Evolutionary conservation across 1,140 invertebrate species (phyloP).

Genomic region (Bombus terrestris): DNA sequence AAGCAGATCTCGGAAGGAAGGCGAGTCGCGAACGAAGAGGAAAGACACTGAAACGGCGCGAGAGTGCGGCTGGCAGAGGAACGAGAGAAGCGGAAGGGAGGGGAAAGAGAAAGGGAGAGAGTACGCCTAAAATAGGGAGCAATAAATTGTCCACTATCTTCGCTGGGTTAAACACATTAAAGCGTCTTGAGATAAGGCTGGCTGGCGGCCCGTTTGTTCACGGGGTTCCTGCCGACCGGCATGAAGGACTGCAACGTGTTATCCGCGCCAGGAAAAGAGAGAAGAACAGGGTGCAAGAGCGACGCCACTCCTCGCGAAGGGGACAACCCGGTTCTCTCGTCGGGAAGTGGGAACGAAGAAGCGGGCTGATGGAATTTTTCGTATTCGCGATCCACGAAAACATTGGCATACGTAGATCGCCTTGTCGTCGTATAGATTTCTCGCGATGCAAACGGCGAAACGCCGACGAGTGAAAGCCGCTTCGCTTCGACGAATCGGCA

Average conservation of each 20-base stretch:
- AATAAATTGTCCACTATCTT: constrained; percentile 82
- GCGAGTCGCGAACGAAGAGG: not conserved
- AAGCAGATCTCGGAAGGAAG: not conserved
- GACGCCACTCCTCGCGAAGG: not conserved
- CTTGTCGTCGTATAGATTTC: too few relatives aligned
- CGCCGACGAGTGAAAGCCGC: too few relatives aligned
- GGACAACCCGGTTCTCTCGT: not conserved
- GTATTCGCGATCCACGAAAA: not conserved
- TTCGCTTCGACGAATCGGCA: not conserved
- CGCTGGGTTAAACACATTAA: constrained; percentile 82
- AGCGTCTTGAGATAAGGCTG: constrained; percentile 81
- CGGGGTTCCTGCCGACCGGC: constrained; percentile 73
- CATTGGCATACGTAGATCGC: too few relatives aligned
- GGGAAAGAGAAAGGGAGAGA: constrained; percentile 56
- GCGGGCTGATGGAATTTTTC: not conserved
- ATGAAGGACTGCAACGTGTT: constrained; percentile 78
- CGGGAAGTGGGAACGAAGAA: not conserved
- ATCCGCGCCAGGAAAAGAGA: constrained; percentile 72
- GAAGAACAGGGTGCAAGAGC: constrained; percentile 30
- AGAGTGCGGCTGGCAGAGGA: constrained; percentile 21
- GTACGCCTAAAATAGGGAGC: constrained; percentile 80
- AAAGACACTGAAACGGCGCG: not conserved
- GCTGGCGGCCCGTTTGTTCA: constrained; percentile 78
- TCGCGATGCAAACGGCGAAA: too few relatives aligned
- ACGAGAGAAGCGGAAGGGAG: constrained; percentile 39